phyloP scores from a whole-genome alignment of 2,888 invertebrate genomes.

The Eupithecia abbreviata region DNA sequence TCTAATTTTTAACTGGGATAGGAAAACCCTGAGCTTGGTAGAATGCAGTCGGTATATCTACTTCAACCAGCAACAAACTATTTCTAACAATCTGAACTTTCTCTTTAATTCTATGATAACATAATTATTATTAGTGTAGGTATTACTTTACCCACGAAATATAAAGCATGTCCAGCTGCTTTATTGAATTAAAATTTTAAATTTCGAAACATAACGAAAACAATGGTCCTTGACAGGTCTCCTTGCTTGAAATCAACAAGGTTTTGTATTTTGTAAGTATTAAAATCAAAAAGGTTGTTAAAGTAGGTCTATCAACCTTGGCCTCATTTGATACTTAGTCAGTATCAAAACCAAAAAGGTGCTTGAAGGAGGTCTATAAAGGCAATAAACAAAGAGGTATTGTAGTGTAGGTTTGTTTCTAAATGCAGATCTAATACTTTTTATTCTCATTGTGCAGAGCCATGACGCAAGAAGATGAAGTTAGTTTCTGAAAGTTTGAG shows the following conservation, averaged over 20 bases:
- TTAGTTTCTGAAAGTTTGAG: background rate
- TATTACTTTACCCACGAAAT: too few species aligned
- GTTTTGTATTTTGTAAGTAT: too few species aligned
- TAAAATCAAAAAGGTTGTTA: too few species aligned
- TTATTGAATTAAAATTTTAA: too few species aligned
- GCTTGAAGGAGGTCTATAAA: background rate
- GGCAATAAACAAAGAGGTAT: background rate
- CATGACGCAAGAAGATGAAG: background rate
- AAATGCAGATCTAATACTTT: background rate
- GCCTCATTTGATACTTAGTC: too few species aligned
- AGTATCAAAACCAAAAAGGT: background rate
- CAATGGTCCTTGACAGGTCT: background rate
- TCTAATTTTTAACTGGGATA: conserved; percentile 37
- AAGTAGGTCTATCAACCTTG: too few species aligned
- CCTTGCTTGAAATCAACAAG: background rate
- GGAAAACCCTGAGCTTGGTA: conserved; percentile 28
- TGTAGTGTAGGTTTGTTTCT: background rate
- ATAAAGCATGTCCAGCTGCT: too few species aligned
- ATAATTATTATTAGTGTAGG: too few species aligned
- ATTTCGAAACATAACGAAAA: background rate
- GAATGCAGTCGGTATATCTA: background rate
- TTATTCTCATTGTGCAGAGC: background rate
- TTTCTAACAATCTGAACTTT: background rate
- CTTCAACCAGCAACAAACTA: background rate
- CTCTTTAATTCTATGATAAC: too few species aligned